Conservation (phyloP, 2,888 invertebrate species). For the Limnephilus auricula region DNA sequence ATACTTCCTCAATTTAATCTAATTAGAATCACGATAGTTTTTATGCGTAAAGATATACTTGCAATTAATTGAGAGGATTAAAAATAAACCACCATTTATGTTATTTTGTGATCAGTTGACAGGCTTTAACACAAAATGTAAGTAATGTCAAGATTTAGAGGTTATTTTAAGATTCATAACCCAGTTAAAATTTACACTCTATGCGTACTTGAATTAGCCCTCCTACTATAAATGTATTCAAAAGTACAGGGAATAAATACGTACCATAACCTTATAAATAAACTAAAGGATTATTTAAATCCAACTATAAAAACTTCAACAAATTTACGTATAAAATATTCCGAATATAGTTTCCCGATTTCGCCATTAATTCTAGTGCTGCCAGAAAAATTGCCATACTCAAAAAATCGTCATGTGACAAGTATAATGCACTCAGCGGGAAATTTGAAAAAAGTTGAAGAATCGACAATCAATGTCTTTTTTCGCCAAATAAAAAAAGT, state of each 20-base stretch:
- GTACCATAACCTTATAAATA: slow-evolving; percentile 8
- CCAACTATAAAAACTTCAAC: neutral
- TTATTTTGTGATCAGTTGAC: neutral
- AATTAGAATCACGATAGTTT: neutral
- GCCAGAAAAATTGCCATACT: slow-evolving; percentile 22
- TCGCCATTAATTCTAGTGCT: slow-evolving; percentile 34
- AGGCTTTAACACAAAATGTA: neutral
- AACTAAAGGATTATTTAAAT: neutral
- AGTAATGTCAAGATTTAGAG: slow-evolving; percentile 34
- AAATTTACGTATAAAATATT: neutral
- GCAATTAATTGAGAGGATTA: neutral
- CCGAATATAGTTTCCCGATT: neutral
- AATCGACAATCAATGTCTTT: no score
- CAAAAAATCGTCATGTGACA: neutral
- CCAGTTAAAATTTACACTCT: neutral
- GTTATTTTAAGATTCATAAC: slow-evolving; percentile 37
- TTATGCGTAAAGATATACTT: neutral
- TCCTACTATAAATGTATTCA: neutral
- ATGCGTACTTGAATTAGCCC: neutral
- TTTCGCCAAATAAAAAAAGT: no score
- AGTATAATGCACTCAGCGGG: neutral
- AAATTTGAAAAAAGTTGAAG: neutral
- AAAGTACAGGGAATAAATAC: neutral
- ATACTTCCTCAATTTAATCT: neutral
- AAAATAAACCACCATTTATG: neutral